Percentiles rank a stretch among this genome's conserved stretches.
These are phyloP conservation scores for Lanistes nyassanus DNA, from an alignment of 1,140 invertebrate species.

Conservation along the genomic window DNA sequence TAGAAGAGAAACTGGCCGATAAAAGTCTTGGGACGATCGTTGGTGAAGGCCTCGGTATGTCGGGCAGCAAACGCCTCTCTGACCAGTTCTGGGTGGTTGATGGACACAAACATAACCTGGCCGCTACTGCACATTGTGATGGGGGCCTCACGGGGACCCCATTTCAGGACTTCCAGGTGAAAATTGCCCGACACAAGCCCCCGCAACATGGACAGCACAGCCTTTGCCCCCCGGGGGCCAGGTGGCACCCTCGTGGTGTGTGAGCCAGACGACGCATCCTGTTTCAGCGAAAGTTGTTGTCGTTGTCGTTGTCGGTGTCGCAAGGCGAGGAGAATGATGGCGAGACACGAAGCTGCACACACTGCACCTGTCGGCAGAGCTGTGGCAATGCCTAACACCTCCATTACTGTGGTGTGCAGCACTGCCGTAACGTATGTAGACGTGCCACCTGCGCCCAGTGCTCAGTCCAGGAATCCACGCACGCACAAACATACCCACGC, in stretches of 20 bases:
- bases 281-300: not conserved
- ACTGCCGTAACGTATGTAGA: not conserved
- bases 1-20: slow-evolving; percentile 22
- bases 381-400: not conserved
- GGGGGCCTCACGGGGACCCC: not conserved
- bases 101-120: slow-evolving; percentile 10
- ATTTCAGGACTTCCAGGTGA: slow-evolving; percentile 1
- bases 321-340: not conserved
- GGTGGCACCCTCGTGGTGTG: not conserved
- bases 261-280: not conserved
- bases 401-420: not conserved
- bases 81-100: slow-evolving; percentile 22
- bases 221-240: slow-evolving; percentile 1
- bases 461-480: not conserved
- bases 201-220: not conserved
- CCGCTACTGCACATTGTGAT: slow-evolving; percentile 5
- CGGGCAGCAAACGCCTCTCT: slow-evolving; percentile 10
- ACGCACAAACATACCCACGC: slow-evolving; percentile 3
- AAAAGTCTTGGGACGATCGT: slow-evolving; percentile 23
- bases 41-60: not conserved
- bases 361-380: not conserved
- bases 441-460: too few species aligned
- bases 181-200: not conserved
- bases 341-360: not conserved
- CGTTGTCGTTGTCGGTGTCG: too few species aligned